These are phyloP conservation scores for Myotis findleyi DNA, from an alignment of 2,797 vertebrate genomes.

Conservation along the genomic window DNA sequence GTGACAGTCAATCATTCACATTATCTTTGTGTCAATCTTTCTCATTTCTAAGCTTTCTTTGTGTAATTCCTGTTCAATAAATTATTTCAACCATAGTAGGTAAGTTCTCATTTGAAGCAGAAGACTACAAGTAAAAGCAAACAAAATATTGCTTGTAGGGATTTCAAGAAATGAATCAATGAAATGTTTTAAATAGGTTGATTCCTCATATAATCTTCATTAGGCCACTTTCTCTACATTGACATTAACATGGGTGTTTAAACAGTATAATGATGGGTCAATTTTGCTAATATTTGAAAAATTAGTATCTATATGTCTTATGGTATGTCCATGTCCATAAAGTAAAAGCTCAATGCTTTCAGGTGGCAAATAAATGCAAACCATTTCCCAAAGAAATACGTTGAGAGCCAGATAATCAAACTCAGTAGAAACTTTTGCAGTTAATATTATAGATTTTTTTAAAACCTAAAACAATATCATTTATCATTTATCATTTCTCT, in stretches of 20 bases:
- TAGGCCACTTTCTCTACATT: neutral
- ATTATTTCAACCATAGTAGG: neutral
- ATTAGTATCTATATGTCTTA: neutral
- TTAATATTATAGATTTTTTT: neutral
- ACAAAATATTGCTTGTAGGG: neutral
- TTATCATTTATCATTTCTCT: neutral
- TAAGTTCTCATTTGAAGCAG: constrained; percentile 38
- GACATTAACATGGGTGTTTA: neutral
- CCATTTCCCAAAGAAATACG: neutral
- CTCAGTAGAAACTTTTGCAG: neutral
- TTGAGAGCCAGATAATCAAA: constrained; percentile 7
- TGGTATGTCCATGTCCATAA: neutral
- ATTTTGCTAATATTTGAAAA: constrained; percentile 45
- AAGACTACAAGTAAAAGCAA: neutral
- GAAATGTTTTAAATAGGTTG: neutral
- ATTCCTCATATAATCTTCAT: constrained; percentile 11
- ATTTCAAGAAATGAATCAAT: constrained; percentile 27
- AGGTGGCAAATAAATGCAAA: constrained; percentile 30
- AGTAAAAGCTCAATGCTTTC: neutral
- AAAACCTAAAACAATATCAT: neutral
- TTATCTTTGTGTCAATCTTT: constrained; percentile 7
- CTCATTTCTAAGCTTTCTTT: constrained; percentile 15
- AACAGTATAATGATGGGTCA: constrained; percentile 7
- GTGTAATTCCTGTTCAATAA: constrained; percentile 31
- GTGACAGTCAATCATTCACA: neutral